Percentiles rank a stretch among this genome's conserved stretches.
Evolutionary conservation across 2,113 vertebrate genomes (phyloP).

Genomic region (Sapayoa aenigma): DNA sequence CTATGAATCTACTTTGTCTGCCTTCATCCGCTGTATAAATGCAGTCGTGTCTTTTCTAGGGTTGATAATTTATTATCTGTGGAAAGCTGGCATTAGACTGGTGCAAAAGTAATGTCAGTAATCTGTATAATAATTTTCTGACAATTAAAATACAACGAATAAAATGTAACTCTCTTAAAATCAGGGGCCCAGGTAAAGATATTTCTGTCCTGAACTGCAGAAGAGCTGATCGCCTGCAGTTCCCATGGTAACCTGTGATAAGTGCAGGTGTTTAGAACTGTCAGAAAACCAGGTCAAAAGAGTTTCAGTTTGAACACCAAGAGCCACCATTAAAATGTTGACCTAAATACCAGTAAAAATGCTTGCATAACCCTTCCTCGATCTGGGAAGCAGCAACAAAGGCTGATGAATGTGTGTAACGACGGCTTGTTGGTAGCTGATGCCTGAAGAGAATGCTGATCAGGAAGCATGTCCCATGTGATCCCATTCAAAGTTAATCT

Average conservation of each 20-base stretch:
- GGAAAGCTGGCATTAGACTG: neutral
- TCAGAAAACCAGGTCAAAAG: slow-evolving; percentile 9
- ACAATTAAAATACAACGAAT: neutral
- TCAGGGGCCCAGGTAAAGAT: neutral
- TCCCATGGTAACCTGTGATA: neutral
- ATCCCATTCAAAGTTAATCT: neutral
- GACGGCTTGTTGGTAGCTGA: neutral
- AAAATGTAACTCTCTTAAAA: neutral
- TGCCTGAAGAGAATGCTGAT: neutral
- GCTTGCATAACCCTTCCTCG: neutral
- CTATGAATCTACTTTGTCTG: neutral
- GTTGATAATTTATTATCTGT: neutral
- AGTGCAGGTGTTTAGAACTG: neutral
- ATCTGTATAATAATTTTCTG: neutral
- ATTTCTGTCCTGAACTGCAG: neutral
- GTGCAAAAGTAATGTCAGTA: neutral
- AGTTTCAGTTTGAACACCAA: neutral
- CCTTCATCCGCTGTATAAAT: neutral
- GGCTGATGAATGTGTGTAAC: neutral
- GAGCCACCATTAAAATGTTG: neutral
- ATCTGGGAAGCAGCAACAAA: neutral
- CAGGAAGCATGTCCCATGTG: neutral
- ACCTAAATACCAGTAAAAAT: slow-evolving; percentile 10
- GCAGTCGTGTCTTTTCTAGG: neutral
- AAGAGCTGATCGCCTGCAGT: neutral